phyloP scores from a whole-genome alignment of 2,113 vertebrate species.

The Prochilodus magdalenae region DNA sequence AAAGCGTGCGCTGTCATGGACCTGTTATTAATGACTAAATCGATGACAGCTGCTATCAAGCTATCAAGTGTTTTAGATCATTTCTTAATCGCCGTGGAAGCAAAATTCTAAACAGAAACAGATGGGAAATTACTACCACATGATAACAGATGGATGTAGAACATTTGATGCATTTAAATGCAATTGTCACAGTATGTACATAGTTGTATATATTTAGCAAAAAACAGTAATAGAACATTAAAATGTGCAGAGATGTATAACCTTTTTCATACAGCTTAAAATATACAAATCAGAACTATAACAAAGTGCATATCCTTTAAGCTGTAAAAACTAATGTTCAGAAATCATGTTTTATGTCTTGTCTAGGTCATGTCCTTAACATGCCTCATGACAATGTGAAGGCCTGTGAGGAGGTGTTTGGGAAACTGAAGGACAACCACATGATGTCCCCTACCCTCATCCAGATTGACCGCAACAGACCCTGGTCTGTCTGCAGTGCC shows the following conservation, averaged over 20 bases:
- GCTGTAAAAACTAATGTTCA: background rate
- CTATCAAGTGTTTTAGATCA: slow-evolving; percentile 26
- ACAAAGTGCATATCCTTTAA: background rate
- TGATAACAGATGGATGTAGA: slow-evolving; percentile 5
- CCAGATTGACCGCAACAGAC: slow-evolving; percentile 92
- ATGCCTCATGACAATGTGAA: slow-evolving; percentile 98
- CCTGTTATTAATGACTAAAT: slow-evolving; percentile 31
- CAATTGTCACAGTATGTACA: background rate
- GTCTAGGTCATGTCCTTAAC: slow-evolving; percentile 93
- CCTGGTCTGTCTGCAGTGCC: slow-evolving; percentile 96
- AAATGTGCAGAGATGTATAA: too few species aligned
- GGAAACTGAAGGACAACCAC: slow-evolving; percentile 92
- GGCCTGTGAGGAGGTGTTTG: slow-evolving; percentile 93
- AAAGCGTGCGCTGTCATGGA: background rate
- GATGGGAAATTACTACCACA: slow-evolving; percentile 55
- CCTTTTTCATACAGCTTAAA: too few species aligned
- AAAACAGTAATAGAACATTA: too few species aligned
- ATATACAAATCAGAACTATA: background rate
- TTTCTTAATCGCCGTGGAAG: slow-evolving; percentile 41
- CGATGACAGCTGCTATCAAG: slow-evolving; percentile 20
- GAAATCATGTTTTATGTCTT: background rate
- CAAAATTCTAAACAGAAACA: slow-evolving; percentile 48
- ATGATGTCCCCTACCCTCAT: slow-evolving; percentile 99
- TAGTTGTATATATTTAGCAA: too few species aligned
- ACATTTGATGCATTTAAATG: background rate